A percentile compares a stretch with the other conserved stretches of the same genome.
These are phyloP conservation scores for Ichneumon xanthorius DNA, from an alignment of 2,888 invertebrate genomes.

Conservation along the genomic window DNA sequence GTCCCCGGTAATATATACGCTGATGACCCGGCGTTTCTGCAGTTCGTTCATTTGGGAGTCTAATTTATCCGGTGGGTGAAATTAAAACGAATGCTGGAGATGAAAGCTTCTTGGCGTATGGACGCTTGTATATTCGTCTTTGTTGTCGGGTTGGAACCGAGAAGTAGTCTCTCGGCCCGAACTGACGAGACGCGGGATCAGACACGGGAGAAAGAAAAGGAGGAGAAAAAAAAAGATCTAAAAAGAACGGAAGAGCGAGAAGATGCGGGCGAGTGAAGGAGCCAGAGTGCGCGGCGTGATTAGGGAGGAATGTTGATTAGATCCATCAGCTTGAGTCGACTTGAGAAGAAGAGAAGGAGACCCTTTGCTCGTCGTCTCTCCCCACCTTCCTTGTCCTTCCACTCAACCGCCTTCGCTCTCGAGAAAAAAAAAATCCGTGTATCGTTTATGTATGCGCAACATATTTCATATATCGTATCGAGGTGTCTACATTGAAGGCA, in stretches of 20 bases:
- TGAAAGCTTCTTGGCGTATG: conserved; percentile 40
- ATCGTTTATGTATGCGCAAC: conserved; percentile 41
- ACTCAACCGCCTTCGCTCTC: conserved; percentile 47
- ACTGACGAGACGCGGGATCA: conserved; percentile 38
- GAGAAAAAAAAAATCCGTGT: conserved; percentile 44
- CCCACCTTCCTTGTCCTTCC: conserved; percentile 60
- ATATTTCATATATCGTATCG: conserved; percentile 22
- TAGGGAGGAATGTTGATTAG: conserved; percentile 85
- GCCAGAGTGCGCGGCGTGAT: conserved; percentile 76
- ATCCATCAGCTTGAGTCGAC: conserved; percentile 79
- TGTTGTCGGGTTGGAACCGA: conserved; percentile 51
- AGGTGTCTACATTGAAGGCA: background rate
- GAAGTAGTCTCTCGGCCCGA: conserved; percentile 15
- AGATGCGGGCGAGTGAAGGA: conserved; percentile 62
- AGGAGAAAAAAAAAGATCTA: conserved; percentile 64
- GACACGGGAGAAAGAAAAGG: conserved; percentile 40
- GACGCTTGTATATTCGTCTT: conserved; percentile 42
- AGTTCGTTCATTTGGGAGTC: conserved; percentile 80
- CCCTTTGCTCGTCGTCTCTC: conserved; percentile 51
- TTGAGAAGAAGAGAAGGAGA: conserved; percentile 42
- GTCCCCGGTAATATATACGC: conserved; percentile 39
- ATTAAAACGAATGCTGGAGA: conserved; percentile 79
- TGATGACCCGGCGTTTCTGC: conserved; percentile 39
- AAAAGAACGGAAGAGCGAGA: conserved; percentile 67
- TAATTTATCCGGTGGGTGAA: conserved; percentile 81